Conservation (phyloP, 2,888 invertebrate genomes). For the Lasioglossum malachurum region DNA sequence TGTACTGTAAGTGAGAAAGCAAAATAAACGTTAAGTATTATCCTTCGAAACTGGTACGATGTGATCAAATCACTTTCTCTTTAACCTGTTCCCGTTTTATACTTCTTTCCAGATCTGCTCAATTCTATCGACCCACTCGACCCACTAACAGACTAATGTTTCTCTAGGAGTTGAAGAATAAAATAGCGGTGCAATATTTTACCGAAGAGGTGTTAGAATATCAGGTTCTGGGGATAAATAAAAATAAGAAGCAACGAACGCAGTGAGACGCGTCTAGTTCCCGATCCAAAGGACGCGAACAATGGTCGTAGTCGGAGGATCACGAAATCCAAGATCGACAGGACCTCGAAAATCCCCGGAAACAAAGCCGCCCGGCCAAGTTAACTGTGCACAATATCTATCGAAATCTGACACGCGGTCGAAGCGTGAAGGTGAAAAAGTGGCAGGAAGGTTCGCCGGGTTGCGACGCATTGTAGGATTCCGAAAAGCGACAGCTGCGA, state of each 20-base stretch:
- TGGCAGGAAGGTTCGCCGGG: slow-evolving; percentile 50
- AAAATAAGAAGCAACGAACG: not conserved
- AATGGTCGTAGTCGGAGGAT: slow-evolving; percentile 15
- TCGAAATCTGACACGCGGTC: slow-evolving; percentile 63
- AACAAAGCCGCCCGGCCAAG: slow-evolving; percentile 55
- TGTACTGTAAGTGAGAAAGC: slow-evolving; percentile 80
- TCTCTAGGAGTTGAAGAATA: no score
- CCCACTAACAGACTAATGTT: not conserved
- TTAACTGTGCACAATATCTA: slow-evolving; percentile 48
- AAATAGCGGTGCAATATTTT: not conserved
- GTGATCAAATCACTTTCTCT: slow-evolving; percentile 12
- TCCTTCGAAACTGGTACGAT: slow-evolving; percentile 72
- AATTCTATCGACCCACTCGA: not conserved
- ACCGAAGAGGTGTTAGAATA: not conserved
- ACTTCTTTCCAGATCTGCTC: not conserved
- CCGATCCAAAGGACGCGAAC: slow-evolving; percentile 36
- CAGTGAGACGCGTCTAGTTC: slow-evolving; percentile 2
- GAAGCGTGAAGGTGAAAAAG: slow-evolving; percentile 47
- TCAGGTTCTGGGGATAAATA: not conserved
- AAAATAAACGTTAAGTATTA: slow-evolving; percentile 82
- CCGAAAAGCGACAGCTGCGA: slow-evolving; percentile 75
- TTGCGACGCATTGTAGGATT: slow-evolving; percentile 57
- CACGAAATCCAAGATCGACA: slow-evolving; percentile 31
- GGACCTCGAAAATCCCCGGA: slow-evolving; percentile 44
- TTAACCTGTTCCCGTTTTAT: not conserved